Base-by-base conservation (phyloP, 2,888 invertebrate species). In the Aelia acuminata region DNA sequence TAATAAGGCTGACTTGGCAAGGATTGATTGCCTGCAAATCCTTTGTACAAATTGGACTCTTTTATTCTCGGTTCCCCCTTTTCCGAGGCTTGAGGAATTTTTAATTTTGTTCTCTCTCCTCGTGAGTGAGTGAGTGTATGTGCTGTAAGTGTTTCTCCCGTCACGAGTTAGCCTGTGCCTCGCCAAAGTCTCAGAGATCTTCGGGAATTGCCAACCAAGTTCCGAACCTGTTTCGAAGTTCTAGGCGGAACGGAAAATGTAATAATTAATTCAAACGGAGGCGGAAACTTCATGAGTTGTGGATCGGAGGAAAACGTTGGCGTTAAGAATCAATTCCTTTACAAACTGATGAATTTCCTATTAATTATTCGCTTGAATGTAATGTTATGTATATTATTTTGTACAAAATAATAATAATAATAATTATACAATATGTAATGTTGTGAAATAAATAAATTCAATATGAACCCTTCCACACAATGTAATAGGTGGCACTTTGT, bases 11-110 rank as follows among this genome's bases (percentile, higher is more conserved):
- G 85, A 85, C 85, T 49, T 50, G 53, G 85, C 85, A 49, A 39
- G 49, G 85, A 85, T 85, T 85, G 85, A 85, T 85, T 85, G 85
- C 84, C 84, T 50, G 10, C 50, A 48, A 48, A 84, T 84, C 84
- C 85, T 53, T 80, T 47, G 43, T 50, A 85, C 85, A 85, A 85
- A 85, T 85, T 85, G 85, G 85, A 53, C 85, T 53, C 85, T 85
- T 85, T 85, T 85, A 85, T 85, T 85, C 85, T 26, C 47, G 18
- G 4, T 5, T 0, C 18, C 50, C 49, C n/a, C 57, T 20, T 49
- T 22, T 53, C 31, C 57, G 3, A 31, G n/a, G 39, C 85, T 85
- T 39, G 57, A n/a, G 43, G 80, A 80, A 80, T 80, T 80, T 80
- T 80, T 80, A 80, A 80, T 80, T 80, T 47, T 15, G 43, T 39